Conservation (phyloP, 2,797 vertebrate genomes). For the Chanos chanos region DNA sequence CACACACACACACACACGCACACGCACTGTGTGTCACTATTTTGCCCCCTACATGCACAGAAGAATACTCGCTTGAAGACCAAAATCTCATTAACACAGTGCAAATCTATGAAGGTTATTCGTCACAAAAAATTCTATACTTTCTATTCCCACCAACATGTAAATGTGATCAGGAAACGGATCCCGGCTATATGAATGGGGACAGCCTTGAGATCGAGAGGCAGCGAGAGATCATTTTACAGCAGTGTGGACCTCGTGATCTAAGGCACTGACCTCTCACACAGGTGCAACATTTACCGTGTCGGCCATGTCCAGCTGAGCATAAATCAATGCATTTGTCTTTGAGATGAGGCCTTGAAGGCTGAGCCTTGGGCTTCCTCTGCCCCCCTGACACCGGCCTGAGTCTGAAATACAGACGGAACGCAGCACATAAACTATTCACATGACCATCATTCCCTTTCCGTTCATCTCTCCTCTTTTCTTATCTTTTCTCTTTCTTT, state of each 20-base stretch:
- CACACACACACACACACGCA: conserved; percentile 9
- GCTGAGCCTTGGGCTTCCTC: neutral
- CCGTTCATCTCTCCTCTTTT: too few relatives aligned
- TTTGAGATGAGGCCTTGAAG: neutral
- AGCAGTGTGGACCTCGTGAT: neutral
- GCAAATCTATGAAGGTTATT: too few relatives aligned
- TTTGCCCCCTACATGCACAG: neutral
- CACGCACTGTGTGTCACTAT: too few relatives aligned
- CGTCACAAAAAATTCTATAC: neutral
- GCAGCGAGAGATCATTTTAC: conserved; percentile 33
- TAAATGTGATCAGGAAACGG: too few relatives aligned
- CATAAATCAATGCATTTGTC: conserved; percentile 16
- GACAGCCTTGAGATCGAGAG: neutral
- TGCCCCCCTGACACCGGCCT: neutral
- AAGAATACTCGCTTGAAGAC: neutral
- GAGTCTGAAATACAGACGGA: too few relatives aligned
- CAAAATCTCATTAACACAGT: conserved; percentile 2
- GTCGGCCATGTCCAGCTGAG: neutral
- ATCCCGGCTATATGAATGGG: neutral
- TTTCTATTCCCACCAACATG: neutral
- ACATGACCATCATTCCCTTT: too few relatives aligned
- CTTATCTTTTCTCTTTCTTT: too few relatives aligned
- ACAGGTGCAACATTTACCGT: conserved; percentile 2
- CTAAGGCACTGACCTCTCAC: neutral
- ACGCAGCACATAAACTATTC: too few relatives aligned